A percentile compares a stretch with the other conserved stretches of the same genome.
Evolutionary conservation across 2,797 vertebrate species (phyloP).

Genomic region (Anomalospiza imberbis): DNA sequence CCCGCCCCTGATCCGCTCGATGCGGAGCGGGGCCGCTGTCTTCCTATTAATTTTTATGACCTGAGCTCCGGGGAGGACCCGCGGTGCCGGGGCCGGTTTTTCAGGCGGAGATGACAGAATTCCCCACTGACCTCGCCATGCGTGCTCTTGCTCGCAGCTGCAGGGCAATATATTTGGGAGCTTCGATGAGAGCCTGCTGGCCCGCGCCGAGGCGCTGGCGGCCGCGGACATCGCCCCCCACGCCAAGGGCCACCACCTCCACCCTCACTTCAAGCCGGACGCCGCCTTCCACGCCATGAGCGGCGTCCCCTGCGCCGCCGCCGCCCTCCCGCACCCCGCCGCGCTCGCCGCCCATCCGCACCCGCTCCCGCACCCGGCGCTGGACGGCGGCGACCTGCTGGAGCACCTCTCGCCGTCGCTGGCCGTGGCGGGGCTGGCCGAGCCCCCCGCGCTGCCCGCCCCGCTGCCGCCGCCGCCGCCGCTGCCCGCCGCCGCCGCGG

Average conservation of each 20-base stretch:
- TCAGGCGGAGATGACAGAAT: constrained; percentile 90
- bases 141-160: constrained; percentile 88
- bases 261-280: constrained; percentile 87
- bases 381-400: constrained; percentile 90
- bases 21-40: constrained; percentile 83
- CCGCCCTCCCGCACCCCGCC: constrained; percentile 83
- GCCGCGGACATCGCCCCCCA: constrained; percentile 91
- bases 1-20: constrained; percentile 77
- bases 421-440: constrained; percentile 82
- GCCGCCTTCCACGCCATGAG: constrained; percentile 94
- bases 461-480: constrained; percentile 63
- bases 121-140: constrained; percentile 91
- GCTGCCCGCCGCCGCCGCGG: constrained; percentile 76
- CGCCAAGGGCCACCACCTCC: constrained; percentile 82
- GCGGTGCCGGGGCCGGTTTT: constrained; percentile 86
- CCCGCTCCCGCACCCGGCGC: constrained; percentile 77
- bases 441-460: constrained; percentile 60
- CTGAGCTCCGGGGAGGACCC: constrained; percentile 88
- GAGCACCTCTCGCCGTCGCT: constrained; percentile 88
- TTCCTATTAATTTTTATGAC: constrained; percentile 98
- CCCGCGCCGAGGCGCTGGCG: constrained; percentile 94
- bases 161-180: constrained; percentile 97
- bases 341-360: constrained; percentile 78
- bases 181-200: constrained; percentile 97
- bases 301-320: constrained; percentile 85